These are phyloP conservation scores for Acrocephalus scirpaceus DNA, from an alignment of 2,797 vertebrate species.

Conservation along the genomic window DNA sequence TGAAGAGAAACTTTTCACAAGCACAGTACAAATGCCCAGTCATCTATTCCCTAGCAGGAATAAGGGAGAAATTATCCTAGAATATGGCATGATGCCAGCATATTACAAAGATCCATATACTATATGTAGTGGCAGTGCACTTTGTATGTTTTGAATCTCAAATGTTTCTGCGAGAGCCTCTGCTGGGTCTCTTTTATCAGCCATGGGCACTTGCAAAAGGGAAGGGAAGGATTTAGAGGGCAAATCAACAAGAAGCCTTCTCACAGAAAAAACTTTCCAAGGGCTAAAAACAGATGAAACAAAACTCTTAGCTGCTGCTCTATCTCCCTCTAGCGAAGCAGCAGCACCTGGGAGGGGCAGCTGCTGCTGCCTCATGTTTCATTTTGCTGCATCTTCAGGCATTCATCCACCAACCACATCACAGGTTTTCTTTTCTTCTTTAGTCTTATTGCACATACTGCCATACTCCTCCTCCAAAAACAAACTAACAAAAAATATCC, in stretches of 20 bases:
- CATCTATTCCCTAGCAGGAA: background rate
- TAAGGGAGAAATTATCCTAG: constrained; percentile 42
- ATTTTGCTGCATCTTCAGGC: too few species aligned
- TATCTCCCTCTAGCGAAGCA: background rate
- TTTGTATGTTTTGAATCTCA: constrained; percentile 6
- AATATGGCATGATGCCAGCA: background rate
- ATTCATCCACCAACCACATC: background rate
- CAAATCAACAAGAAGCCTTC: background rate
- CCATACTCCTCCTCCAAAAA: background rate
- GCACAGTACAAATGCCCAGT: constrained; percentile 13
- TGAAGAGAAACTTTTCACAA: constrained; percentile 31
- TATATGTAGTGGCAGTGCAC: background rate
- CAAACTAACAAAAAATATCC: background rate
- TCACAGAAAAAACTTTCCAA: background rate
- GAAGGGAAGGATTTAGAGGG: background rate
- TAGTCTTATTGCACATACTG: background rate
- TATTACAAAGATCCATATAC: background rate
- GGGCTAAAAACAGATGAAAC: background rate
- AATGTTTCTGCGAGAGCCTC: background rate
- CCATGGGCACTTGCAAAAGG: background rate
- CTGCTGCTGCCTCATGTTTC: background rate
- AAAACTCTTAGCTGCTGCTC: background rate
- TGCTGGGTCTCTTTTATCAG: background rate
- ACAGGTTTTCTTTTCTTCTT: background rate
- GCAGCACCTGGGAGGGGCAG: background rate